Evolutionary conservation across 2,888 invertebrate genomes (phyloP).

Genomic region (Eupithecia centaureata): DNA sequence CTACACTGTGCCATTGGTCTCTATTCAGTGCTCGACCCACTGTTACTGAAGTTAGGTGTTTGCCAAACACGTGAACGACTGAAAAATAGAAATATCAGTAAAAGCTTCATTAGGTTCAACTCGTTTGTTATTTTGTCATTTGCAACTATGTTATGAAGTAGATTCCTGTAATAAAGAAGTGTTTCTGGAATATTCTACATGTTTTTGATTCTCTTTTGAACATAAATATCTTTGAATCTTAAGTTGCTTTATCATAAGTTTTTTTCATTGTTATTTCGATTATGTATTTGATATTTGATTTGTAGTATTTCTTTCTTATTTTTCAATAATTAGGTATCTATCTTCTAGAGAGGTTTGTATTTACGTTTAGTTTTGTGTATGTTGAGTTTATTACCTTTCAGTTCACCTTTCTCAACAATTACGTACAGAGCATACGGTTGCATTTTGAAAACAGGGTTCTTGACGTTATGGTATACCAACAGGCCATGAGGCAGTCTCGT

Average conservation of each 20-base stretch:
- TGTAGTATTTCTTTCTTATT: not conserved
- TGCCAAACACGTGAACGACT: slow-evolving; percentile 96
- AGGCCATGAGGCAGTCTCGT: slow-evolving; percentile 94
- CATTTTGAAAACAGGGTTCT: slow-evolving; percentile 91
- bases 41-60: slow-evolving; percentile 91
- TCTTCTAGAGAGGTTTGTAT: not conserved
- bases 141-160: not conserved
- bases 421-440: slow-evolving; percentile 96
- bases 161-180: not conserved
- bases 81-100: slow-evolving; percentile 40
- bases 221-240: too few relatives aligned
- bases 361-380: not conserved
- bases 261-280: not conserved
- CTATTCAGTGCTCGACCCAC: slow-evolving; percentile 94
- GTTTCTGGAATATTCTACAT: not conserved
- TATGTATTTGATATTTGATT: not conserved
- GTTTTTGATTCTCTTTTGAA: too few relatives aligned
- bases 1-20: slow-evolving; percentile 95
- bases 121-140: not conserved
- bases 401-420: slow-evolving; percentile 95
- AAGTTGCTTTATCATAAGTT: too few relatives aligned
- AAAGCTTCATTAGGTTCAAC: not conserved
- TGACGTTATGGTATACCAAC: slow-evolving; percentile 95
- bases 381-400: slow-evolving; percentile 83
- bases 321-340: not conserved